Percentiles rank a stretch among this genome's conserved stretches.
Conservation (phyloP, 2,113 vertebrate species). For the Melanerpes formicivorus region DNA sequence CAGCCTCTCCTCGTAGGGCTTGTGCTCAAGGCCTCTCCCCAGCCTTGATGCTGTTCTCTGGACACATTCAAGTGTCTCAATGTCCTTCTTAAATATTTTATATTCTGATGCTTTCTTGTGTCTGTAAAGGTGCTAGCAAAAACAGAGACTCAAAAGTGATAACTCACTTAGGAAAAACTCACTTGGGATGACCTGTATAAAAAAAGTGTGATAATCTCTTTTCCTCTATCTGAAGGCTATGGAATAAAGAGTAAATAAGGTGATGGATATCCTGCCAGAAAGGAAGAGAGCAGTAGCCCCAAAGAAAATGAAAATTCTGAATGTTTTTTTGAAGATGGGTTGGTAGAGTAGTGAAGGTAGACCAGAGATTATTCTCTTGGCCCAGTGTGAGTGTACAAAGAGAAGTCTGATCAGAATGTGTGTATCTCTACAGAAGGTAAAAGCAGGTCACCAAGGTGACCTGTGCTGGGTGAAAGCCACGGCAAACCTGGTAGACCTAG, state of each 20-base stretch:
- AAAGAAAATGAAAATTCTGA: background rate
- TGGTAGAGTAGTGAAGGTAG: background rate
- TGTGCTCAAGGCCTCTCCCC: no score
- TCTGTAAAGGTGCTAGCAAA: background rate
- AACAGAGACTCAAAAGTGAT: background rate
- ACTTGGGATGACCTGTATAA: background rate
- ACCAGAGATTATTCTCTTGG: background rate
- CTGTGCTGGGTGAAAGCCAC: background rate
- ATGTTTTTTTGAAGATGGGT: background rate
- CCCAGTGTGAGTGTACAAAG: background rate
- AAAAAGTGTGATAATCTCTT: background rate
- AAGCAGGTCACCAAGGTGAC: background rate
- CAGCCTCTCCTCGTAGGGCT: no score
- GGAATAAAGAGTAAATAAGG: background rate
- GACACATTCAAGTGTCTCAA: no score
- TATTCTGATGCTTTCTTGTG: background rate
- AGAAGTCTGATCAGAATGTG: no score
- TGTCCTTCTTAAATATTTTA: background rate
- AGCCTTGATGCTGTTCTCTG: no score
- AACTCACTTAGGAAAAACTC: background rate
- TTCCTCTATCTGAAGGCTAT: background rate
- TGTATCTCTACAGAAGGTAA: background rate
- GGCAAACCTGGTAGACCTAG: background rate
- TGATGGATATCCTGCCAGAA: background rate
- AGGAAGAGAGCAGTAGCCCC: background rate